Evolutionary conservation across 2,113 vertebrate genomes (phyloP), one percentile per base, ranked within the genome.

Genomic region (Heterotis niloticus): DNA sequence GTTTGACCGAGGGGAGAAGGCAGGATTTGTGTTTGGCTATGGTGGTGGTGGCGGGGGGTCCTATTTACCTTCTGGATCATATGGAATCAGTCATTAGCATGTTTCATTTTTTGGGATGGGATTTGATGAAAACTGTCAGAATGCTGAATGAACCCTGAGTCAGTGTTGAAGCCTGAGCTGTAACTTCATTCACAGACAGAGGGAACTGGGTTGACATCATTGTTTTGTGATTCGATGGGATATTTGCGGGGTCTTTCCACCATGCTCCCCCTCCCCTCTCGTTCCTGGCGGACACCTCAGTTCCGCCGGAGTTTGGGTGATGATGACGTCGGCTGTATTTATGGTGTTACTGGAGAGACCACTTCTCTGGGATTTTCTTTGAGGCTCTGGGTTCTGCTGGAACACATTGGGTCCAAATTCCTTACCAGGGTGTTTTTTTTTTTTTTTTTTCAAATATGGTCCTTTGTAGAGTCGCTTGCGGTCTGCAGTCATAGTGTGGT

Each of bases 31-130:
- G 34, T 44, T 44, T 44, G 9, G 34, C 16, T 18, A 26, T 29
- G 56, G 29, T 13, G 44, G 4, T 0, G 44, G 51, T n/a, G 44
- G 83, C 57, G 26, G 81, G 77, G 62, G 74, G 64, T 57, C 62
- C 66, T 88, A 86, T 91, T 90, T 86, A 87, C 87, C 65, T 23
- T 75, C 56, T 66, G 84, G 84, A 89, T 86, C 84, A 86, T 68
- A 79, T 20, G 76, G 76, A 84, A 77, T 82, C 81, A 82, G 14
- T 81, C 69, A 80, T 84, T 80, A 81, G 23, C 5, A 5, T 51
- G 56, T 75, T 85, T 81, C n/a, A n/a, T n/a, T n/a, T n/a, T 44
- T 7, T 44, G 34, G 34, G 34, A 44, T 44, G 34, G 34, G 34
- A 44, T 44, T 4, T 44, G 34, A 44, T 44, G 34, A 44, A 44